A percentile compares a stretch with the other conserved stretches of the same genome.
These are phyloP conservation scores for Emesis furor DNA, from an alignment of 2,888 invertebrate genomes.

Conservation along the genomic window DNA sequence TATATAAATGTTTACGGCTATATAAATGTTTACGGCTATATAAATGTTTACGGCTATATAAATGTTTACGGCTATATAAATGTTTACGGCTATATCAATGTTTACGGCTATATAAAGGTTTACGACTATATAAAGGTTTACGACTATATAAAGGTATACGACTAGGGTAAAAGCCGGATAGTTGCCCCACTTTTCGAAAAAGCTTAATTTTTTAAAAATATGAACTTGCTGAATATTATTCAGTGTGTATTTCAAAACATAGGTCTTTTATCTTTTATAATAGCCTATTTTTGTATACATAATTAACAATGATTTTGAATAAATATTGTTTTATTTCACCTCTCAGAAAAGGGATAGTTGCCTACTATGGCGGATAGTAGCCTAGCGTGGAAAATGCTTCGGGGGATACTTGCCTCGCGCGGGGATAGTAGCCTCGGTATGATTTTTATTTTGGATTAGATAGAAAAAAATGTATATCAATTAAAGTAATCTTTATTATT, in stretches of 20 bases:
- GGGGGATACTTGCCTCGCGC: conserved; percentile 42
- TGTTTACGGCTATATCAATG: too few relatives aligned
- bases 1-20: too few relatives aligned
- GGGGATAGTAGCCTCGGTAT: conserved; percentile 38
- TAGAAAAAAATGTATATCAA: background rate
- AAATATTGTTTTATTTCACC: background rate
- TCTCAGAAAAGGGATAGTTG: conserved; percentile 42
- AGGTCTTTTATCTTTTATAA: background rate
- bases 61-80: too few relatives aligned
- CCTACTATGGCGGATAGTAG: conserved; percentile 42
- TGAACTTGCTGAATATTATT: background rate
- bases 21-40: too few relatives aligned
- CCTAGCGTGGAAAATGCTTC: conserved; percentile 41
- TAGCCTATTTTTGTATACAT: background rate
- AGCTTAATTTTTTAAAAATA: background rate
- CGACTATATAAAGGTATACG: too few relatives aligned
- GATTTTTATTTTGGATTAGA: background rate
- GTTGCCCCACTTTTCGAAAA: conserved; percentile 1
- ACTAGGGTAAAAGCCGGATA: conserved; percentile 16
- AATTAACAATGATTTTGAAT: background rate
- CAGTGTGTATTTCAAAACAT: background rate
- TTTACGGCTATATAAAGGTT: too few relatives aligned
- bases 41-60: too few relatives aligned
- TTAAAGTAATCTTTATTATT: conserved; percentile 34
- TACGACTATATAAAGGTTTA: too few relatives aligned